These are phyloP conservation scores for Ganaspis brasiliensis DNA, from an alignment of 2,888 invertebrate species.

Conservation along the genomic window DNA sequence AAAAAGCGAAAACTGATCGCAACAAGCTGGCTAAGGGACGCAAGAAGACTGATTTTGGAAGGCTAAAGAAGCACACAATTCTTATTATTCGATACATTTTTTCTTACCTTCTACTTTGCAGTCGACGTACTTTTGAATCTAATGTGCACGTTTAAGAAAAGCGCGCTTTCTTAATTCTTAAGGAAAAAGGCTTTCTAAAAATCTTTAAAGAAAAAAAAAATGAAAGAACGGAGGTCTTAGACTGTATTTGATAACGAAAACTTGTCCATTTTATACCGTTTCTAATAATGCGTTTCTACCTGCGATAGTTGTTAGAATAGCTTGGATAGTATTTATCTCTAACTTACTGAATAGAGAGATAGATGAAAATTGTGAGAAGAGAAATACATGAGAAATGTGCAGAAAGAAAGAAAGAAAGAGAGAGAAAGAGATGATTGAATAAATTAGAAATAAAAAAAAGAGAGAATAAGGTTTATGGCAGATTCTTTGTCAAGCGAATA, in stretches of 20 bases:
- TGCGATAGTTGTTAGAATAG: constrained; percentile 75
- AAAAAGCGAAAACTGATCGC: constrained; percentile 44
- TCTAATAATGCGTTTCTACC: constrained; percentile 77
- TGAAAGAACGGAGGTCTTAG: constrained; percentile 30
- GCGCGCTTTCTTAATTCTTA: constrained; percentile 38
- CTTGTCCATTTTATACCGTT: constrained; percentile 79
- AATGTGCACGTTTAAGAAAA: constrained; percentile 5
- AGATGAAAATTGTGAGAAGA: not conserved
- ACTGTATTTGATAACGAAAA: constrained; percentile 50
- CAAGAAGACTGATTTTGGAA: constrained; percentile 73
- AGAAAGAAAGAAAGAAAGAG: constrained; percentile 20
- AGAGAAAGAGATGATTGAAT: not conserved
- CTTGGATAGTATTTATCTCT: constrained; percentile 78
- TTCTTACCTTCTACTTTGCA: constrained; percentile 64
- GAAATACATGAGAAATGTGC: no score
- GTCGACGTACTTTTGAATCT: constrained; percentile 56
- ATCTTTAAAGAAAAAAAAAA: not conserved
- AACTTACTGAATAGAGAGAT: constrained; percentile 56
- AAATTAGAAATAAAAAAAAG: not conserved
- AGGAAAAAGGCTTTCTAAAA: constrained; percentile 27
- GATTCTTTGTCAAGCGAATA: not conserved
- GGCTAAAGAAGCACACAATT: constrained; percentile 70
- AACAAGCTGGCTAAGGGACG: constrained; percentile 57
- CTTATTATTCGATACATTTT: constrained; percentile 58
- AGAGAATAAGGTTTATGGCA: constrained; percentile 15